Evolutionary conservation across 2,113 vertebrate genomes (phyloP), one percentile per base, ranked within the genome.

Genomic region (Elephantulus edwardii): DNA sequence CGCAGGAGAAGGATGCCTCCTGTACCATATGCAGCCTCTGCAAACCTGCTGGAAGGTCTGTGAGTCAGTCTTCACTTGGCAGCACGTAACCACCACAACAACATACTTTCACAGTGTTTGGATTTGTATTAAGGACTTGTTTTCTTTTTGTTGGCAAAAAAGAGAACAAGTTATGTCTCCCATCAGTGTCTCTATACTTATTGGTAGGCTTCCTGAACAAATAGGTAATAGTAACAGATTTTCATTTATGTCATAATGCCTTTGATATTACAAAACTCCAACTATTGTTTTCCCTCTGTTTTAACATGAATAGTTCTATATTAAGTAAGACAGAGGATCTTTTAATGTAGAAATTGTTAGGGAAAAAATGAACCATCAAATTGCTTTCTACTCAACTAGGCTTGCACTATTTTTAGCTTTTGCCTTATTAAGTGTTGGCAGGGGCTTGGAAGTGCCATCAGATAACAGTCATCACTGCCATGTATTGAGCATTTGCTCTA

Each of bases 331-430:
- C 33, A 54, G 80, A 50, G 79, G 81, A 8, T 52, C 72, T 87
- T 87, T 85, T 26, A 40, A 77, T 56, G 8, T 85, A 85, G 83
- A 91, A 83, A 82, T 64, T 58, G 50, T 66, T 81, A 85, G 48
- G 48, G 74, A n/a, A 40, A 44, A 77, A 89, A 86, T 86, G 48
- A 52, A 68, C 10, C 83, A 56, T 50, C 50, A n/a, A 87, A 40
- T 83, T 77, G 64, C 75, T 87, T 71, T 82, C 50, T 6, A 5
- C 79, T 76, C 19, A 11, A 0, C 70, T 20, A 2, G n/a, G 30
- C 87, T 42, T 30, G 22, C 26, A 1, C 60, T 92, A 52, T 60
- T 91, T 95, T 88, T 88, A 38, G 93, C 88, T 44, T 77, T 75
- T 64, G 85, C 90, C 64, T 68, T 92, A 78, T 40, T 74, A 58